These are phyloP conservation scores for Glaucopsyche alexis DNA, from an alignment of 2,888 invertebrate species.

Conservation along the genomic window DNA sequence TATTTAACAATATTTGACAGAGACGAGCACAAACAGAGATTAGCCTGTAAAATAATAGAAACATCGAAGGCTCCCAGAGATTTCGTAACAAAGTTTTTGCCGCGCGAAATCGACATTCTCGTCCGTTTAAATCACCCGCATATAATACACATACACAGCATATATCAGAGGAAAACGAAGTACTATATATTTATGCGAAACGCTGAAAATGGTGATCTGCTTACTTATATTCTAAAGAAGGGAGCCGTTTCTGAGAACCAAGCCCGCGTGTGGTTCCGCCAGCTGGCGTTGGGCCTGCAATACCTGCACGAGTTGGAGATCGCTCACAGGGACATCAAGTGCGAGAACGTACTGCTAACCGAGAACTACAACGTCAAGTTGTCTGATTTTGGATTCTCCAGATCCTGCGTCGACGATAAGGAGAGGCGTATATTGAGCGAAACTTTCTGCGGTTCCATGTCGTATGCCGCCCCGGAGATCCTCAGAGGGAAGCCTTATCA, in stretches of 20 bases:
- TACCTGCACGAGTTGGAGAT: constrained; percentile 88
- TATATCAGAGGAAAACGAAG: constrained; percentile 84
- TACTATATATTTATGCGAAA: constrained; percentile 89
- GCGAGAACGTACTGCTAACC: constrained; percentile 88
- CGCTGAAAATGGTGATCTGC: constrained; percentile 88
- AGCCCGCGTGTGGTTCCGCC: constrained; percentile 85
- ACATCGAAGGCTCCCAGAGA: constrained; percentile 86
- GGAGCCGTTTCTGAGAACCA: constrained; percentile 85
- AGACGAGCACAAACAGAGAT: constrained; percentile 53
- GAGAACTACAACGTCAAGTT: constrained; percentile 87
- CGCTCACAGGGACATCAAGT: constrained; percentile 89
- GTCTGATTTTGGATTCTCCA: constrained; percentile 91
- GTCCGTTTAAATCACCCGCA: constrained; percentile 88
- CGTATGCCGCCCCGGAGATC: constrained; percentile 93
- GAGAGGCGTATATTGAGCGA: constrained; percentile 80
- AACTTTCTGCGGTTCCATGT: constrained; percentile 92
- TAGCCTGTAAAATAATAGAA: constrained; percentile 89
- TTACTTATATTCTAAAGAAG: constrained; percentile 85
- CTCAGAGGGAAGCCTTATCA: constrained; percentile 86
- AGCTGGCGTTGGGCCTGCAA: constrained; percentile 84
- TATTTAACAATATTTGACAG: constrained; percentile 66
- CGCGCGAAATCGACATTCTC: constrained; percentile 89
- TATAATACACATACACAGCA: constrained; percentile 88
- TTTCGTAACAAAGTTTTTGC: constrained; percentile 89
- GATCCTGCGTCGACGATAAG: constrained; percentile 62